These are phyloP conservation scores for Reticulitermes lucifugus DNA, from an alignment of 2,888 invertebrate genomes.

Conservation along the genomic window DNA sequence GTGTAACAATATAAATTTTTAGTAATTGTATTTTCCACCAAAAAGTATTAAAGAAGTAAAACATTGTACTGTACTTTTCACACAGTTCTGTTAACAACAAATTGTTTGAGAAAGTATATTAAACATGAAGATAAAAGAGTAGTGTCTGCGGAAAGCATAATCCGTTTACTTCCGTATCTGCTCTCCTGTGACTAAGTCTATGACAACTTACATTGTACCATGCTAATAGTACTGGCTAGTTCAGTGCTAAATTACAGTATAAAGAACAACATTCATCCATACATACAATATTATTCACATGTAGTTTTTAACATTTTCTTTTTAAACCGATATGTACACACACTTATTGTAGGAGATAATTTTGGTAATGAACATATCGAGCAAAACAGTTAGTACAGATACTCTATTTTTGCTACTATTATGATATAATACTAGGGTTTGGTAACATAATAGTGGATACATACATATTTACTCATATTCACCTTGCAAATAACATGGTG, in stretches of 20 bases:
- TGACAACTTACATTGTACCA: constrained; percentile 20
- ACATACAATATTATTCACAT: constrained; percentile 44
- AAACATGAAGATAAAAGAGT: not conserved
- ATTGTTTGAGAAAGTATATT: constrained; percentile 10
- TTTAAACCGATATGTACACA: constrained; percentile 47
- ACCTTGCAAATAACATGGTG: constrained; percentile 3
- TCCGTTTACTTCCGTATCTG: constrained; percentile 21
- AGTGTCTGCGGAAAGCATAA: constrained; percentile 10
- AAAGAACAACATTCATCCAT: constrained; percentile 33
- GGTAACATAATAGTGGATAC: constrained; percentile 37
- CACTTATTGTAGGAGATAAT: constrained; percentile 46
- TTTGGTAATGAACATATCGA: constrained; percentile 46
- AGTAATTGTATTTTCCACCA: constrained; percentile 15
- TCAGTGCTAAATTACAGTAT: constrained; percentile 26
- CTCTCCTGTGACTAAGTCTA: constrained; percentile 6
- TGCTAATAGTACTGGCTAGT: not conserved
- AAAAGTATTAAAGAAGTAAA: constrained; percentile 19
- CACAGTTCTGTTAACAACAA: constrained; percentile 2
- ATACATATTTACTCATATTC: constrained; percentile 11
- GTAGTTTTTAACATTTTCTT: constrained; percentile 32
- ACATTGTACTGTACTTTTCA: not conserved
- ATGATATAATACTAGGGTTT: constrained; percentile 36
- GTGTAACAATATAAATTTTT: constrained; percentile 5
- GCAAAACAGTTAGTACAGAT: constrained; percentile 45
- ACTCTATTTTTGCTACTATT: constrained; percentile 26